phyloP scores from a whole-genome alignment of 2,888 invertebrate genomes.

The Pegoplata infirma region DNA sequence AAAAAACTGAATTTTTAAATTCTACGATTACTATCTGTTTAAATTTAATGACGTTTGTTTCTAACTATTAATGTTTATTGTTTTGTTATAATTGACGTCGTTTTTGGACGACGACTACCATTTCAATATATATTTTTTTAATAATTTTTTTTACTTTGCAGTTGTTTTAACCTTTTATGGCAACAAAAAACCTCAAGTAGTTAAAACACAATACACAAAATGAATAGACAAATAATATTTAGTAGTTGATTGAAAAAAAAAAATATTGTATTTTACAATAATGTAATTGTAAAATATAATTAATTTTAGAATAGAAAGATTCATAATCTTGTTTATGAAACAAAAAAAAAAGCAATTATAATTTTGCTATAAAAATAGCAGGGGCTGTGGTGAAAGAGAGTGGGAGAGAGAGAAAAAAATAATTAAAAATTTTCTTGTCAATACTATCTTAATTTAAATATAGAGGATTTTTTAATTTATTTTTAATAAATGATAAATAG shows the following conservation, averaged over 20 bases:
- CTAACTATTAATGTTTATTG: neutral
- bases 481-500: constrained; percentile 39
- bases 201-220: neutral
- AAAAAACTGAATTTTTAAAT: neutral
- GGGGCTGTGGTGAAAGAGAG: neutral
- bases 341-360: neutral
- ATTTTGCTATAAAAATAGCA: neutral
- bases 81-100: neutral
- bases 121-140: neutral
- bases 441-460: neutral
- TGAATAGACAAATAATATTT: neutral
- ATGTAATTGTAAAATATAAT: constrained; percentile 19
- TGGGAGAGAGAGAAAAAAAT: constrained; percentile 12
- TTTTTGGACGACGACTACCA: neutral
- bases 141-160: neutral
- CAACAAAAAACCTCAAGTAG: constrained; percentile 22
- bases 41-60: neutral
- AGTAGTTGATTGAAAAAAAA: neutral
- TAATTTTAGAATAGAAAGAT: constrained; percentile 16
- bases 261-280: neutral
- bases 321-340: neutral
- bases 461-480: constrained; percentile 2
- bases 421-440: neutral
- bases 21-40: neutral
- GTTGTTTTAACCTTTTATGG: constrained; percentile 55